Evolutionary conservation across 2,888 invertebrate genomes (phyloP).

Genomic region (Amblyjoppa fuscipennis): DNA sequence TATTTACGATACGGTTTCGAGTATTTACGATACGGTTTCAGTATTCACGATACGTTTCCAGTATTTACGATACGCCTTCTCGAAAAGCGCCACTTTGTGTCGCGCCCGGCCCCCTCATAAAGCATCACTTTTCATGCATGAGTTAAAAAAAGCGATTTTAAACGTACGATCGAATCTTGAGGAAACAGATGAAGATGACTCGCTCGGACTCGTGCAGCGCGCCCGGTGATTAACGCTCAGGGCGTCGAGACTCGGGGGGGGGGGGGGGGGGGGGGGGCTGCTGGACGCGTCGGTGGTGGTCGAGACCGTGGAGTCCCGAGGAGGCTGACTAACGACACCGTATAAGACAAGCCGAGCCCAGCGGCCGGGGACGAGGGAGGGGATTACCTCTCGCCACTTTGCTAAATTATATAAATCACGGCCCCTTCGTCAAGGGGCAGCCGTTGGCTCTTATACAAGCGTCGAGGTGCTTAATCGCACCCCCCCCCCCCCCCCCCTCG

Average conservation of each 20-base stretch:
- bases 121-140: too few relatives aligned
- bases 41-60: too few relatives aligned
- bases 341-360: slow-evolving; percentile 74
- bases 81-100: too few relatives aligned
- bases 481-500: slow-evolving; percentile 65
- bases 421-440: slow-evolving; percentile 79
- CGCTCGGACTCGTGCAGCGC: neutral
- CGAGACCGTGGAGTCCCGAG: slow-evolving; percentile 58
- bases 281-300: slow-evolving; percentile 46
- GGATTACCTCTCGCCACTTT: slow-evolving; percentile 79
- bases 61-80: too few relatives aligned
- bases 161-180: neutral
- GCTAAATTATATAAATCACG: slow-evolving; percentile 84
- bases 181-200: neutral
- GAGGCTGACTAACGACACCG: slow-evolving; percentile 78
- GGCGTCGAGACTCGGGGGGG: slow-evolving; percentile 13
- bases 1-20: too few relatives aligned
- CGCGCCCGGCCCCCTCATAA: too few relatives aligned
- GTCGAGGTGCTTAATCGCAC: slow-evolving; percentile 76
- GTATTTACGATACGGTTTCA: too few relatives aligned
- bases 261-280: slow-evolving; percentile 21
- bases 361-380: neutral
- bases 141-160: neutral
- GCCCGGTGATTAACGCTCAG: slow-evolving; percentile 47
- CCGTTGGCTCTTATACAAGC: slow-evolving; percentile 50